phyloP scores from a whole-genome alignment of 2,888 invertebrate genomes.

The Troides oblongomaculatus region DNA sequence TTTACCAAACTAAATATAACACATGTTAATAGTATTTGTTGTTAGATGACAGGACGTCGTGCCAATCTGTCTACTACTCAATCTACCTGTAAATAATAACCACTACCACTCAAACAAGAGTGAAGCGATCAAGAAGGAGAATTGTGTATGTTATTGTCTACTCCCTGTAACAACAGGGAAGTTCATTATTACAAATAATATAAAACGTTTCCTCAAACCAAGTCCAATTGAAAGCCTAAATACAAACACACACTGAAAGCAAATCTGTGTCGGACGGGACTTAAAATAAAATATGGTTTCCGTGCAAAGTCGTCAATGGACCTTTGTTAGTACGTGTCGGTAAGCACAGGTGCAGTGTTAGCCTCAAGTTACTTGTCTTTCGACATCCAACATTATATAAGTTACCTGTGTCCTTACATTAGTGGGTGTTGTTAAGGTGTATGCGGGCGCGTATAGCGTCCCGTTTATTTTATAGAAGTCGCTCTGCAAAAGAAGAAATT shows the following conservation, averaged over 20 bases:
- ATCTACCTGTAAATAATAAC: too few species aligned
- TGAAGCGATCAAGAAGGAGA: too few species aligned
- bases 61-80: too few species aligned
- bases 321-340: constrained; percentile 51
- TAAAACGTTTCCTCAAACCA: background rate
- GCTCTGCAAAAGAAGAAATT: constrained; percentile 71
- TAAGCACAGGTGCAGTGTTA: constrained; percentile 44
- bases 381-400: constrained; percentile 42
- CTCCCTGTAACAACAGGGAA: background rate
- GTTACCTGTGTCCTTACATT: constrained; percentile 67
- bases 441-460: constrained; percentile 67
- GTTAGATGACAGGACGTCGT: too few species aligned
- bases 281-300: constrained; percentile 11
- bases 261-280: constrained; percentile 13
- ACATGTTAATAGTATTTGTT: too few species aligned
- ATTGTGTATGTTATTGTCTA: background rate
- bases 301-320: constrained; percentile 72
- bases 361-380: constrained; percentile 42
- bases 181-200: background rate
- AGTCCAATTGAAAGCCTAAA: constrained; percentile 13
- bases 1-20: too few species aligned
- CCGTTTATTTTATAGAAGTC: constrained; percentile 79
- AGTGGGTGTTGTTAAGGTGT: constrained; percentile 62
- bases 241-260: constrained; percentile 26
- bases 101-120: too few species aligned